Conservation (phyloP, 2,797 vertebrate genomes). For the Morus bassanus region DNA sequence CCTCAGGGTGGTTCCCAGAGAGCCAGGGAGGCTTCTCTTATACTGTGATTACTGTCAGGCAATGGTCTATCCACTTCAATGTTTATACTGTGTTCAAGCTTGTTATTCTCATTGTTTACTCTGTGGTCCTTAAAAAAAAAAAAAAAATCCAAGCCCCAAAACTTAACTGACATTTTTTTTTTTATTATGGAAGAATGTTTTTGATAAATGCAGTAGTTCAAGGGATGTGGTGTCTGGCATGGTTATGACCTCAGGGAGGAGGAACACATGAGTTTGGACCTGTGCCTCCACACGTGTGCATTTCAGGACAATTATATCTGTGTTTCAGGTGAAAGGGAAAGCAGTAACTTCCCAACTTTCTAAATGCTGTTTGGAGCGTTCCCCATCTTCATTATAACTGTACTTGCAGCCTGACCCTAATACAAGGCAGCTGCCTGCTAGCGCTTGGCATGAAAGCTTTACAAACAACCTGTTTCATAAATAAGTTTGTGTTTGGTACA, state of each 20-base stretch:
- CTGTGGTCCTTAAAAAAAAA: not conserved
- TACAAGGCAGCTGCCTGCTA: not conserved
- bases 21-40: not conserved
- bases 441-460: not conserved
- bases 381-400: not conserved
- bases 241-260: not conserved
- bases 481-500: not conserved
- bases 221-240: not conserved
- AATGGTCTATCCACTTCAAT: not conserved
- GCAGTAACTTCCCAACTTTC: not conserved
- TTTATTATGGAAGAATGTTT: not conserved
- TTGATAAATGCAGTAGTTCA: not conserved
- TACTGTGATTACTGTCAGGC: not conserved
- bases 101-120: not conserved
- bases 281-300: not conserved
- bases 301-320: not conserved
- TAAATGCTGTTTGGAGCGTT: not conserved
- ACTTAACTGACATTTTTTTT: not conserved
- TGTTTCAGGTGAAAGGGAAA: not conserved
- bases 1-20: not conserved
- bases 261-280: not conserved
- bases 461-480: not conserved
- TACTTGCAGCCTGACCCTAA: not conserved
- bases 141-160: not conserved
- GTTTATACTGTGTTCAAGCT: not conserved